A percentile compares a stretch with the other conserved stretches of the same genome.
Conservation (phyloP, 2,888 invertebrate species). For the Nematopogon swammerdamellus region DNA sequence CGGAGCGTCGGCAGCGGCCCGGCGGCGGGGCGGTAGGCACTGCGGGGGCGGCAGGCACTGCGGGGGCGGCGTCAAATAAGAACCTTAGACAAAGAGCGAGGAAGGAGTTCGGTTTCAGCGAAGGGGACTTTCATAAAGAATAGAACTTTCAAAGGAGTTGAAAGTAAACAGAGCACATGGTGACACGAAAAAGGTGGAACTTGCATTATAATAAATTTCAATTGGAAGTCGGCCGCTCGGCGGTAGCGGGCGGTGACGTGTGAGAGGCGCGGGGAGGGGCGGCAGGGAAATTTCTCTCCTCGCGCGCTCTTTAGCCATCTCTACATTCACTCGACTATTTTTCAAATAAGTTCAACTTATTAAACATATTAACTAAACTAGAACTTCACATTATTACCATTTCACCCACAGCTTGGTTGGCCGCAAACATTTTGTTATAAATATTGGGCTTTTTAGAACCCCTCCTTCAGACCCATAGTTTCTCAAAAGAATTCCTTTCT, state of each 20-base stretch:
- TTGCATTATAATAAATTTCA: conserved; percentile 20
- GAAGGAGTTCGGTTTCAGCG: background rate
- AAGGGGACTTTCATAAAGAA: background rate
- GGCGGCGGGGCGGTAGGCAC: too few relatives aligned
- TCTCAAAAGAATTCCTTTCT: too few relatives aligned
- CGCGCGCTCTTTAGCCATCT: conserved; percentile 3
- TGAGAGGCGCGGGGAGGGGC: too few relatives aligned
- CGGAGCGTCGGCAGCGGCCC: too few relatives aligned
- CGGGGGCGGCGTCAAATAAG: background rate
- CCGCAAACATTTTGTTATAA: too few relatives aligned
- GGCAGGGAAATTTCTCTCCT: background rate
- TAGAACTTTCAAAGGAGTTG: conserved; percentile 41
- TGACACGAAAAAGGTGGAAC: conserved; percentile 48
- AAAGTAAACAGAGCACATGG: conserved; percentile 35
- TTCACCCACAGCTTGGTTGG: too few relatives aligned
- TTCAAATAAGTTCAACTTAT: too few relatives aligned
- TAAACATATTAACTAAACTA: too few relatives aligned
- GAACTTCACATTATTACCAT: too few relatives aligned
- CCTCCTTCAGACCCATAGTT: too few relatives aligned
- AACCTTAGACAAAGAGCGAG: background rate
- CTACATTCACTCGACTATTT: conserved; percentile 2
- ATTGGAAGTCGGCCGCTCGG: conserved; percentile 1
- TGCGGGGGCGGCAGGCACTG: too few relatives aligned
- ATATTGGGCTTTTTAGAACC: too few relatives aligned
- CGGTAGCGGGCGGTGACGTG: background rate